A percentile compares a stretch with the other conserved stretches of the same genome.
phyloP scores from a whole-genome alignment of 1,140 invertebrate species.

The Bombus impatiens region DNA sequence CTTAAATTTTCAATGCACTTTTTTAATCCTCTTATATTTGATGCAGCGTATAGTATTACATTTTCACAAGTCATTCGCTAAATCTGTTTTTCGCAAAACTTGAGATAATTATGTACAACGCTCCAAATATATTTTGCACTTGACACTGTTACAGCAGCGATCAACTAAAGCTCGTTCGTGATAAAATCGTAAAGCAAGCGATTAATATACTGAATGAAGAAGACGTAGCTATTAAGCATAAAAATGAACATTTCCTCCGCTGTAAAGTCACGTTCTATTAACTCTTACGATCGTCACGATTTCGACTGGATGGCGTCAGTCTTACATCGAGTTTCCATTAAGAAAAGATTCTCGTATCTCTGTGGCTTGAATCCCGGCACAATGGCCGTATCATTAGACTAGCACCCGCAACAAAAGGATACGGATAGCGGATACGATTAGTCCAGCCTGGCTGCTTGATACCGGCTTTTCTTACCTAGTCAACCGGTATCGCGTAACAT shows the following conservation, averaged over 20 bases:
- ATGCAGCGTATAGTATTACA: no score
- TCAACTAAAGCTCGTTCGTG: no score
- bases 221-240: not conserved
- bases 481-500: conserved; percentile 60
- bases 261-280: conserved; percentile 22
- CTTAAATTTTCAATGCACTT: not conserved
- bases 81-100: no score
- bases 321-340: conserved; percentile 64
- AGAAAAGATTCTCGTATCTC: conserved; percentile 57
- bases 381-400: conserved; percentile 62
- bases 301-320: conserved; percentile 2
- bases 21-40: not conserved
- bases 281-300: not conserved
- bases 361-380: conserved; percentile 21
- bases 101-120: no score
- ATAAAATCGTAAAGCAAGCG: no score
- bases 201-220: not conserved
- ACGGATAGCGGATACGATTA: conserved; percentile 61
- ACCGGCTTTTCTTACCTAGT: conserved; percentile 59
- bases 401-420: conserved; percentile 58
- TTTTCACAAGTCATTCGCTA: not conserved
- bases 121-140: no score
- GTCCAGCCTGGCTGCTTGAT: conserved; percentile 46
- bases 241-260: not conserved
- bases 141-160: no score